Percentiles rank a stretch among this genome's conserved stretches.
Conservation (phyloP, 2,888 invertebrate genomes). For the Thymelicus lineola region DNA sequence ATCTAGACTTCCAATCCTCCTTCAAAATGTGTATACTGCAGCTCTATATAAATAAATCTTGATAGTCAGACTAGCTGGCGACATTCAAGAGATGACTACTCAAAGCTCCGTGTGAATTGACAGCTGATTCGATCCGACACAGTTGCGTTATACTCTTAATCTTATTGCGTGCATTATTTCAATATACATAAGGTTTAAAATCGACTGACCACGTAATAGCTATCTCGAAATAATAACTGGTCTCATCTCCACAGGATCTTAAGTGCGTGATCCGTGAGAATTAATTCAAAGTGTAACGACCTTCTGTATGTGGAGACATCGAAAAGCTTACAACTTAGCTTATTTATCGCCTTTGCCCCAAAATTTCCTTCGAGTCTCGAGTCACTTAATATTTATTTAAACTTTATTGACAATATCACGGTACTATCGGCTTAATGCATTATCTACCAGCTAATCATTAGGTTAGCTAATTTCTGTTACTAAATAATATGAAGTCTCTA, state of each 20-base stretch:
- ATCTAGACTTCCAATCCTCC: neutral
- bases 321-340: conserved; percentile 48
- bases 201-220: conserved; percentile 39
- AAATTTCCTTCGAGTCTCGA: neutral
- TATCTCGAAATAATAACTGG: conserved; percentile 56
- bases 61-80: conserved; percentile 47
- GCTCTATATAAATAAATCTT: conserved; percentile 36
- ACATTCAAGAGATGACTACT: conserved; percentile 60
- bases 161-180: conserved; percentile 45
- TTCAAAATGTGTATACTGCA: conserved; percentile 3
- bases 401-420: too few relatives aligned
- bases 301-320: conserved; percentile 65
- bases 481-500: too few relatives aligned
- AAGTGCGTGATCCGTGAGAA: conserved; percentile 75
- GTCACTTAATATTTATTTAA: too few relatives aligned
- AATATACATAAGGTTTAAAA: conserved; percentile 45
- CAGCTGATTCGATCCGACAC: conserved; percentile 71
- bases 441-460: too few relatives aligned
- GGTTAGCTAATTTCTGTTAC: too few relatives aligned
- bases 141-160: conserved; percentile 49
- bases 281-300: conserved; percentile 75
- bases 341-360: neutral
- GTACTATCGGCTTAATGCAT: too few relatives aligned
- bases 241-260: conserved; percentile 71
- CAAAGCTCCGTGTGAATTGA: conserved; percentile 76